Conservation (phyloP, 1,140 invertebrate species). For the Drosophila asahinai region DNA sequence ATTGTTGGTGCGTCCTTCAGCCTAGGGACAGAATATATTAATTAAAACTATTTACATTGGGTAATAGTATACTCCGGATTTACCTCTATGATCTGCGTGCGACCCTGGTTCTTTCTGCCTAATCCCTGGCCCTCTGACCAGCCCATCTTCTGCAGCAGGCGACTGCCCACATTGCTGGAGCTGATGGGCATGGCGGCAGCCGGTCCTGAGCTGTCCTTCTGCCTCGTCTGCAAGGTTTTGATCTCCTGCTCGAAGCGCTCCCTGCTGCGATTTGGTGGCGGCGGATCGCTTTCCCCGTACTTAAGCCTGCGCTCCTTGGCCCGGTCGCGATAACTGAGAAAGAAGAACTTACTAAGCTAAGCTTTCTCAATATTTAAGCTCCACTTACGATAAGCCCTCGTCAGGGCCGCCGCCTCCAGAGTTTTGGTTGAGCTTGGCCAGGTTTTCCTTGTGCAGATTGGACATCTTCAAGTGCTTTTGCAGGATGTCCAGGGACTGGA, state of each 20-base stretch:
- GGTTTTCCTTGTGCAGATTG: conserved; percentile 97
- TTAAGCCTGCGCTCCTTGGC: conserved; percentile 98
- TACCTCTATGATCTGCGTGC: conserved; percentile 95
- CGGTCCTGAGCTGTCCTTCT: conserved; percentile 70
- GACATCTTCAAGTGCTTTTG: conserved; percentile 97
- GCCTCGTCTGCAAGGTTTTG: conserved; percentile 67
- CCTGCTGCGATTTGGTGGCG: conserved; percentile 90
- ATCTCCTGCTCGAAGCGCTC: conserved; percentile 88
- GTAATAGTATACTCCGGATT: neutral
- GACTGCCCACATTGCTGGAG: conserved; percentile 95
- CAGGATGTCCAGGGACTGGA: conserved; percentile 95
- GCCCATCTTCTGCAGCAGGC: conserved; percentile 98
- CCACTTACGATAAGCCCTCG: conserved; percentile 55
- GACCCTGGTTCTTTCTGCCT: conserved; percentile 96
- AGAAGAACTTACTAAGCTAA: neutral
- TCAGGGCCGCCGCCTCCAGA: conserved; percentile 7
- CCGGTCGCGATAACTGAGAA: conserved; percentile 93
- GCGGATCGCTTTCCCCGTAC: conserved; percentile 94
- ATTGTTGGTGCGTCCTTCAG: conserved; percentile 86
- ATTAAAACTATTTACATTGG: too few relatives aligned
- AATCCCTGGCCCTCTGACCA: conserved; percentile 98
- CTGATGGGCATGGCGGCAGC: conserved; percentile 88
- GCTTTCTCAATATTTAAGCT: neutral
- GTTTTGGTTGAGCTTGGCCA: conserved; percentile 85
- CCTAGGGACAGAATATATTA: conserved; percentile 33